Percentiles rank a stretch among this genome's conserved stretches.
Conservation (phyloP, 2,888 invertebrate genomes). For the Cinara cedri region DNA sequence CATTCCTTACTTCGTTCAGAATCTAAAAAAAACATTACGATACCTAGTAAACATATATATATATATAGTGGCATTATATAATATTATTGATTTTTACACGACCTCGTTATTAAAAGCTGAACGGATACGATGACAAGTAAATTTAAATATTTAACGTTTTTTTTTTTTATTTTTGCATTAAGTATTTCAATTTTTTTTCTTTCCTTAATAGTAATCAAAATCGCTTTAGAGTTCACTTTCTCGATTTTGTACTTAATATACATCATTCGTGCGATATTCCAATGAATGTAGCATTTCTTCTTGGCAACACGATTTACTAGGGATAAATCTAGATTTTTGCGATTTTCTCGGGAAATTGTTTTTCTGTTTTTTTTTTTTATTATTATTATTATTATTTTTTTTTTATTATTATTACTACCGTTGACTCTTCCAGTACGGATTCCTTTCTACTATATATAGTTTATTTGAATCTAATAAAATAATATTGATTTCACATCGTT, state of each 20-base stretch:
- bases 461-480: not conserved
- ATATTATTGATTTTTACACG: no score
- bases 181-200: no score
- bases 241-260: constrained; percentile 8
- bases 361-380: no score
- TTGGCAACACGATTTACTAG: not conserved
- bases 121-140: not conserved
- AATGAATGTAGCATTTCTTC: constrained; percentile 8
- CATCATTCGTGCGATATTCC: not conserved
- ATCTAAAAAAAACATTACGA: no score
- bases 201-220: constrained; percentile 5
- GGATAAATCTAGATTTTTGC: constrained; percentile 20
- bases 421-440: not conserved
- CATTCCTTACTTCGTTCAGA: no score
- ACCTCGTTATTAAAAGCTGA: no score
- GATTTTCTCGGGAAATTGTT: not conserved
- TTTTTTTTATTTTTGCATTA: not conserved
- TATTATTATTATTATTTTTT: no score
- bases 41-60: no score
- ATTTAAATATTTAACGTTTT: constrained; percentile 18
- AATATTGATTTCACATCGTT: not conserved
- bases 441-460: constrained; percentile 8
- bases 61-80: no score
- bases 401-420: no score
- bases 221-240: not conserved